These are phyloP conservation scores for Crotalus horridus DNA, from an alignment of 2,113 vertebrate genomes.

Conservation along the genomic window DNA sequence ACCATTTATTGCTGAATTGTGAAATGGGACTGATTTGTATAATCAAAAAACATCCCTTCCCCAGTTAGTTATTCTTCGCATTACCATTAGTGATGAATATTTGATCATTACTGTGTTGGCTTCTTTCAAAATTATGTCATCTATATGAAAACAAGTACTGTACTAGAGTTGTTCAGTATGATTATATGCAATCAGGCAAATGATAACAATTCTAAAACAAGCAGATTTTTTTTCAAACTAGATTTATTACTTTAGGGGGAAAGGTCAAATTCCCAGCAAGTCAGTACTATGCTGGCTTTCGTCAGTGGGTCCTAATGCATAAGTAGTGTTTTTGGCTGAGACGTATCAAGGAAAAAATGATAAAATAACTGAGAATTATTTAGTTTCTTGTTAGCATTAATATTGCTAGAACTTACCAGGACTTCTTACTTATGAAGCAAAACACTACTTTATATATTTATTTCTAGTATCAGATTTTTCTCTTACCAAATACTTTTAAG, in stretches of 20 bases:
- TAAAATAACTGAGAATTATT: slow-evolving; percentile 40
- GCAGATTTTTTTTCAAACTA: slow-evolving; percentile 38
- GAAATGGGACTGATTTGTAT: slow-evolving; percentile 19
- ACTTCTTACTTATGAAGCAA: slow-evolving; percentile 41
- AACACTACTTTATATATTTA: slow-evolving; percentile 14
- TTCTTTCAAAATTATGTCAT: slow-evolving; percentile 44
- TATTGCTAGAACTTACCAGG: slow-evolving; percentile 31
- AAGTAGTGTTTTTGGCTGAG: slow-evolving; percentile 49
- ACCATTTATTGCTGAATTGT: background rate
- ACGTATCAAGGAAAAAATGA: slow-evolving; percentile 3
- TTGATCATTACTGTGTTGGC: slow-evolving; percentile 29
- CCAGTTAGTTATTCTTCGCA: slow-evolving; percentile 34
- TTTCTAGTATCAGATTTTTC: background rate
- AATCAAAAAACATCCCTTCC: slow-evolving; percentile 31
- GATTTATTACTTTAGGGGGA: slow-evolving; percentile 58
- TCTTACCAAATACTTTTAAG: background rate
- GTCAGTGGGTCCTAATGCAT: slow-evolving; percentile 46
- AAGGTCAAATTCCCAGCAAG: slow-evolving; percentile 61
- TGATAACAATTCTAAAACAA: slow-evolving; percentile 51
- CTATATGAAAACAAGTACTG: slow-evolving; percentile 56
- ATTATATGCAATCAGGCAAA: slow-evolving; percentile 60
- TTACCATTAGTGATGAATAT: slow-evolving; percentile 27
- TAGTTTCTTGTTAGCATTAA: slow-evolving; percentile 28
- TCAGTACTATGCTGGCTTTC: slow-evolving; percentile 56
- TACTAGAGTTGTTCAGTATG: slow-evolving; percentile 33